These are phyloP conservation scores for Drosophila melanica DNA, from an alignment of 1,140 invertebrate genomes.

Conservation along the genomic window DNA sequence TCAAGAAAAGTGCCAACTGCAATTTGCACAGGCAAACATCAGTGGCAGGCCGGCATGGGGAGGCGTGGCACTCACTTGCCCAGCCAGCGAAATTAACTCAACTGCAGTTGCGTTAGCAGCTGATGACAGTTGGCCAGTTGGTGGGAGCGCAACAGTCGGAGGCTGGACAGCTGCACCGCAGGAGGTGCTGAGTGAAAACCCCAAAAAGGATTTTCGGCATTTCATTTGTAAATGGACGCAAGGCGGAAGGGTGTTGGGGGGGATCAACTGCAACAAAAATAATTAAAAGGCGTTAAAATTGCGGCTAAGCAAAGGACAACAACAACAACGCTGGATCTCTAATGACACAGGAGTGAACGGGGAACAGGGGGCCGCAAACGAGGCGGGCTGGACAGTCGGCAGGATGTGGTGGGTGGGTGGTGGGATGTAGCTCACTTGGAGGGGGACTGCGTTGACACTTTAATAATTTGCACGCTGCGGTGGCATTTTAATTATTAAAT, in stretches of 20 bases:
- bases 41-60: not conserved
- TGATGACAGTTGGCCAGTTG: slow-evolving; percentile 58
- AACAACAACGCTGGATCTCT: not conserved
- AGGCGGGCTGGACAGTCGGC: not conserved
- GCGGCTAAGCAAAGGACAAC: slow-evolving; percentile 51
- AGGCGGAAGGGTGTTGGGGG: not conserved
- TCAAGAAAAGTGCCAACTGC: slow-evolving; percentile 38
- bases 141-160: not conserved
- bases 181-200: slow-evolving; percentile 10
- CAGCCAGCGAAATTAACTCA: slow-evolving; percentile 5
- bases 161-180: slow-evolving; percentile 22
- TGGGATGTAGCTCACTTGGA: slow-evolving; percentile 18
- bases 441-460: slow-evolving; percentile 69
- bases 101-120: slow-evolving; percentile 29
- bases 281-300: slow-evolving; percentile 73
- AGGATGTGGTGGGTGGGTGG: slow-evolving; percentile 5
- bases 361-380: not conserved
- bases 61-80: slow-evolving; percentile 39
- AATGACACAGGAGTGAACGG: not conserved
- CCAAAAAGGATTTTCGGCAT: slow-evolving; percentile 36
- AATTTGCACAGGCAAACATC: slow-evolving; percentile 34
- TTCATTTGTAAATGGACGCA: slow-evolving; percentile 43
- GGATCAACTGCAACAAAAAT: slow-evolving; percentile 48
- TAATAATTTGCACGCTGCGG: slow-evolving; percentile 76
- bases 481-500: slow-evolving; percentile 83